A percentile compares a stretch with the other conserved stretches of the same genome.
phyloP scores from a whole-genome alignment of 1,140 invertebrate genomes.

The Andrena cerasifolii region DNA sequence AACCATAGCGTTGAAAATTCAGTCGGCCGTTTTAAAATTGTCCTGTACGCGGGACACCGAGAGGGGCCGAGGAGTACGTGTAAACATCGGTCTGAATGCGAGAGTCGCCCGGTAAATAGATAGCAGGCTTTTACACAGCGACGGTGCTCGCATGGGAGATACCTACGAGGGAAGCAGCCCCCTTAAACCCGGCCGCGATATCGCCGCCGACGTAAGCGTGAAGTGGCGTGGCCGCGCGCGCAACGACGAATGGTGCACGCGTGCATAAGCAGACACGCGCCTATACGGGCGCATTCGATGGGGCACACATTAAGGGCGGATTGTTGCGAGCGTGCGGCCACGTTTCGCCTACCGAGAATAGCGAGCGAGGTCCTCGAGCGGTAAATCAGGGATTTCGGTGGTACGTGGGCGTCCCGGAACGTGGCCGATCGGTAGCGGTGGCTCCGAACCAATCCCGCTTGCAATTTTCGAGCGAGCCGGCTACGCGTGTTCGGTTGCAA shows the following conservation, averaged over 20 bases:
- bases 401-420: constrained; percentile 54
- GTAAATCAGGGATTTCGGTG: constrained; percentile 67
- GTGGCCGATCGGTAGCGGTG: constrained; percentile 53
- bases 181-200: too few relatives aligned
- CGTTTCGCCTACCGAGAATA: constrained; percentile 50
- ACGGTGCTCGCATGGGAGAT: not conserved
- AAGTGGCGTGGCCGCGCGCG: not conserved
- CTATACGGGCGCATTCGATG: constrained; percentile 2
- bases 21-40: not conserved
- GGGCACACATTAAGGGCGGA: constrained; percentile 22
- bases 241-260: not conserved
- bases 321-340: constrained; percentile 18
- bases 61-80: constrained; percentile 33
- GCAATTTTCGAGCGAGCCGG: constrained; percentile 17
- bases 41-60: not conserved
- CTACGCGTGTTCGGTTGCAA: constrained; percentile 21
- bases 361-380: constrained; percentile 52
- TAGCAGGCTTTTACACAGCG: not conserved
- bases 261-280: constrained; percentile 42
- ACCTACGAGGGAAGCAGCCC: not conserved
- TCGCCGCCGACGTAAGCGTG: not conserved
- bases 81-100: constrained; percentile 62
- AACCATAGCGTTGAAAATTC: constrained; percentile 15
- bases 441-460: constrained; percentile 14
- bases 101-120: constrained; percentile 43